These are phyloP conservation scores for Grapholita molesta DNA, from an alignment of 1,140 invertebrate genomes.

Conservation along the genomic window DNA sequence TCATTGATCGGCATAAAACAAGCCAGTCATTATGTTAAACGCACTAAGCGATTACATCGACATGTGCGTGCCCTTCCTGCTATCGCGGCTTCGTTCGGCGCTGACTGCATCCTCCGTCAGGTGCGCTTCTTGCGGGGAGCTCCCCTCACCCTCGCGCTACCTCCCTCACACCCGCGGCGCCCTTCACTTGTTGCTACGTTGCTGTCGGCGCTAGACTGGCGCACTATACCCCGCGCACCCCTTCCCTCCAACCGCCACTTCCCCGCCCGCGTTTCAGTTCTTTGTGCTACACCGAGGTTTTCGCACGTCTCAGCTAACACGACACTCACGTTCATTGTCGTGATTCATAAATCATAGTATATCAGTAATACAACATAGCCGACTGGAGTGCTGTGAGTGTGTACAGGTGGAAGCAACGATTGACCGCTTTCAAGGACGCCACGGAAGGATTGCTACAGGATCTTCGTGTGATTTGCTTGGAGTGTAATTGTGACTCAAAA, in stretches of 20 bases:
- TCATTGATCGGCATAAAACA: neutral
- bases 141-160: constrained; percentile 36
- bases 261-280: constrained; percentile 71
- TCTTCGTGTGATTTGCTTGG: constrained; percentile 36
- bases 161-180: constrained; percentile 53
- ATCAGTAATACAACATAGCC: constrained; percentile 48
- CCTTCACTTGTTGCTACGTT: constrained; percentile 76
- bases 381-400: constrained; percentile 54
- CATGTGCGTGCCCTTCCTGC: constrained; percentile 6
- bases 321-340: constrained; percentile 48
- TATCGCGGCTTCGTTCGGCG: constrained; percentile 1
- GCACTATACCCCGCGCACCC: constrained; percentile 43
- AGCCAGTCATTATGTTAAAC: constrained; percentile 2
- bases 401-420: constrained; percentile 53
- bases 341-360: too few species aligned
- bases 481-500: constrained; percentile 58
- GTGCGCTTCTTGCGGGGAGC: constrained; percentile 50
- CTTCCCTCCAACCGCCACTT: constrained; percentile 51
- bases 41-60: constrained; percentile 6
- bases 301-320: constrained; percentile 49
- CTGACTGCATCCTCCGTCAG: constrained; percentile 53
- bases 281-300: constrained; percentile 65
- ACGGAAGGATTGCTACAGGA: constrained; percentile 31
- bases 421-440: constrained; percentile 52
- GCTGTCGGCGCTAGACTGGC: constrained; percentile 58